Percentiles rank a stretch among this genome's conserved stretches.
Evolutionary conservation across 2,888 invertebrate species (phyloP).

Genomic region (Notodonta ziczac): DNA sequence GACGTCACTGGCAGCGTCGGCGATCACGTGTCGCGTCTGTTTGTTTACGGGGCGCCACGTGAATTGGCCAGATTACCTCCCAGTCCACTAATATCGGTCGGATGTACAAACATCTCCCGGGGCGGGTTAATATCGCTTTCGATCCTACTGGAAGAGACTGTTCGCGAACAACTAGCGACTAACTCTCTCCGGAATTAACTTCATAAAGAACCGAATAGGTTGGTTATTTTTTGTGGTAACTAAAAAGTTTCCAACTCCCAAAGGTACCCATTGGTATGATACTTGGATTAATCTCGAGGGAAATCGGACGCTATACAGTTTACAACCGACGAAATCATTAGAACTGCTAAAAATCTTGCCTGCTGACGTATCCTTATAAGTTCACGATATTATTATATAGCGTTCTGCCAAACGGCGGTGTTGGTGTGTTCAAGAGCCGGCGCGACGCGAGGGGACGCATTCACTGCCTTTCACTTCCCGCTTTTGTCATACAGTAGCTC

Average conservation of each 20-base stretch:
- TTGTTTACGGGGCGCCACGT: constrained; percentile 58
- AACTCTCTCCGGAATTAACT: constrained; percentile 1
- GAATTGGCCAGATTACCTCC: constrained; percentile 47
- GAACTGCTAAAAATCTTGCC: constrained; percentile 5
- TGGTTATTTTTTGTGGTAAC: no score
- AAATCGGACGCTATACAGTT: constrained; percentile 21
- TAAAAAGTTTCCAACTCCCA: no score
- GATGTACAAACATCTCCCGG: constrained; percentile 16
- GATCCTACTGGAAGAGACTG: no score
- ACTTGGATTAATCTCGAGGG: constrained; percentile 29
- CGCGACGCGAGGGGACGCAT: constrained; percentile 75
- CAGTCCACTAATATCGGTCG: constrained; percentile 29
- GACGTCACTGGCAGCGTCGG: constrained; percentile 42
- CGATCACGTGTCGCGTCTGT: constrained; percentile 55
- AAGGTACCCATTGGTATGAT: constrained; percentile 7
- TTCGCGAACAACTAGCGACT: not conserved
- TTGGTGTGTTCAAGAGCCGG: constrained; percentile 56
- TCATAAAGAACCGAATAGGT: constrained; percentile 15
- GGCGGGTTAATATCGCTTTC: no score
- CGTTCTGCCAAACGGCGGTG: constrained; percentile 44
- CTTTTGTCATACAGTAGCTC: constrained; percentile 78
- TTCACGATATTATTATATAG: constrained; percentile 31
- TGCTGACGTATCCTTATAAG: constrained; percentile 16
- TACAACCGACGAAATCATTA: not conserved
- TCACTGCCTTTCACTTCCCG: constrained; percentile 85